Percentiles rank a stretch among this genome's conserved stretches.
These are phyloP conservation scores for Alca torda DNA, from an alignment of 2,797 vertebrate species.

Conservation along the genomic window DNA sequence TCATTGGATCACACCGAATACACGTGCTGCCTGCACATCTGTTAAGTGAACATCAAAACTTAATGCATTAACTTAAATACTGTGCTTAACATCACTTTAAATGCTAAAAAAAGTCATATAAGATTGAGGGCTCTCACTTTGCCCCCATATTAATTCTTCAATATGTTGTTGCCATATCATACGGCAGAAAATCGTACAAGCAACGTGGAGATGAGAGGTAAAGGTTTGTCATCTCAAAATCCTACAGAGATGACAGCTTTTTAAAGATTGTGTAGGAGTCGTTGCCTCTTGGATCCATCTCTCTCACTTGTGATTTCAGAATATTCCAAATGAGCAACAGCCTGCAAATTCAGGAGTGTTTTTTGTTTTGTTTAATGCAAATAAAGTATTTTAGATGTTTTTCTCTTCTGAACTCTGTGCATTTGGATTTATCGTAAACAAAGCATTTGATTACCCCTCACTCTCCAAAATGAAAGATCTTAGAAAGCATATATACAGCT, in stretches of 20 bases:
- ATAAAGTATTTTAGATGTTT: not conserved
- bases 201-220: not conserved
- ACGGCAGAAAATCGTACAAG: not conserved
- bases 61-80: not conserved
- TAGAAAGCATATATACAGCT: not conserved
- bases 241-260: conserved; percentile 1
- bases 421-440: not conserved
- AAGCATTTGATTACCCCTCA: not conserved
- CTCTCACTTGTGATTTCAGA: not conserved
- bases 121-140: not conserved
- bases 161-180: rapidly evolving
- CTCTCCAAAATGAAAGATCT: not conserved
- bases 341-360: not conserved
- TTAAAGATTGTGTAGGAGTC: not conserved
- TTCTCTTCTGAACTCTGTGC: not conserved
- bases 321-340: conserved; percentile 22
- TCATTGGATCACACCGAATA: not conserved
- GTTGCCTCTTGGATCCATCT: not conserved
- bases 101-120: not conserved
- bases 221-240: not conserved
- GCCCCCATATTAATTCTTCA: not conserved
- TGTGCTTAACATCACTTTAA: not conserved
- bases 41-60: not conserved
- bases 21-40: not conserved
- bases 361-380: not conserved